Conservation (phyloP, 2,888 invertebrate genomes). For the Camponotus fellah region DNA sequence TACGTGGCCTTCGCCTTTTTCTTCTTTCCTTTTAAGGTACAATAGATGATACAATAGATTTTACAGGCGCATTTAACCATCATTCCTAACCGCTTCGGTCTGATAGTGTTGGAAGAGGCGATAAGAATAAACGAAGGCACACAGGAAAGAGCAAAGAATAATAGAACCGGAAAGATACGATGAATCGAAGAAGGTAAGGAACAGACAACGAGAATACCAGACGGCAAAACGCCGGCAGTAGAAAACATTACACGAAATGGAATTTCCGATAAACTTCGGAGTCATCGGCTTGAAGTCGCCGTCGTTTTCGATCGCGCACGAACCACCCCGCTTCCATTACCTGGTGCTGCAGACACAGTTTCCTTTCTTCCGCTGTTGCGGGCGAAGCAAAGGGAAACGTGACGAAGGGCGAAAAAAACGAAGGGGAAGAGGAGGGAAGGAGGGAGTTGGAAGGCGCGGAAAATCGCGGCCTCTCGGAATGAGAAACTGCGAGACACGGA, state of each 20-base stretch:
- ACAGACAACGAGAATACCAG: conserved; percentile 9
- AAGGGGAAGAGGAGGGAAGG: not conserved
- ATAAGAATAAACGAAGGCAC: conserved; percentile 51
- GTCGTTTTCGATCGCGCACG: conserved; percentile 51
- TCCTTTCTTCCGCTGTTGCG: conserved; percentile 45
- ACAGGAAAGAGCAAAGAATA: conserved; percentile 12
- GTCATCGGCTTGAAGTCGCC: conserved; percentile 57
- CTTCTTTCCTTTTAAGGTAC: not conserved
- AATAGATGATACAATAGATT: conserved; percentile 13
- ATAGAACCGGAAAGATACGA: not conserved
- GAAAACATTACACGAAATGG: conserved; percentile 72
- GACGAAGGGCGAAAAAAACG: not conserved
- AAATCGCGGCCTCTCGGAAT: conserved; percentile 58
- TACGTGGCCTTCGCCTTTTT: not conserved
- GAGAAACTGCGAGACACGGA: conserved; percentile 43
- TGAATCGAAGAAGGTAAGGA: conserved; percentile 26
- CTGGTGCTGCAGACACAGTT: conserved; percentile 43
- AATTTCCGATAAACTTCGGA: conserved; percentile 73
- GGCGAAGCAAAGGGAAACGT: not conserved
- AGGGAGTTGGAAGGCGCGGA: conserved; percentile 32
- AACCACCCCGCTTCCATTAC: conserved; percentile 60
- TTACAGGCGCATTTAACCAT: not conserved
- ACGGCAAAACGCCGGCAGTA: conserved; percentile 39
- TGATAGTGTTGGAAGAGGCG: conserved; percentile 9
- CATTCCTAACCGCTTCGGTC: not conserved